Base-by-base conservation (phyloP, 2,888 invertebrate species). In the Choristoneura rosaceana region DNA sequence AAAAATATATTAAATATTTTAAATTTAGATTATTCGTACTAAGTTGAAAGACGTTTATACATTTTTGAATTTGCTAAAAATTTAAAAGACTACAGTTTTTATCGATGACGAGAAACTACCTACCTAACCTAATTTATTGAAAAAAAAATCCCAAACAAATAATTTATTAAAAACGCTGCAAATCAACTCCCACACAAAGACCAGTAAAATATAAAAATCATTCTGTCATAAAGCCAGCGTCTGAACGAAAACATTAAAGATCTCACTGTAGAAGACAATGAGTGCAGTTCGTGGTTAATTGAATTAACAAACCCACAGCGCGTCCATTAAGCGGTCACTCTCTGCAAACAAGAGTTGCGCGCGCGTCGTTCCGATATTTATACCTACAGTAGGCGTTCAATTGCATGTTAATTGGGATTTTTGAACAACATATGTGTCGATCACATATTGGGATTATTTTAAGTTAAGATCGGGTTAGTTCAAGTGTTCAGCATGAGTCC, bases 241-340 rank as follows among this genome's bases (percentile, higher is more conserved):
- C 34, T 15, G 8, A 15, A 43, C 10, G 45, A 34, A 74, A 75
- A 76, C 76, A 79, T 80, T 82, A 78, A 82, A 84, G 84, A 83
- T 84, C 86, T 84, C 84, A 81, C 86, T 84, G 84, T 87, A 75
- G 80, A 86, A 88, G 85, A 91, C 91, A 91, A 90, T 88, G 88
- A 86, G 78, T 79, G 78, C 83, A 81, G 86, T 90, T 81, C 82
- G 75, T 74, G 80, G 84, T 88, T 93, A 93, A 93, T 93, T 90
- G 81, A 92, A 91, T 92, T 91, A 92, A 89, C 93, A 88, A 25
- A 84, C 77, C 78, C 83, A 92, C 84, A 90, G 84, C 87, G 87
- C 89, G 81, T 90, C 90, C 92, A 93, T 93, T 93, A 92, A 82
- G 73, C 75, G 75, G 82, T 82, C 80, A 62, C 45, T 45, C 45